Evolutionary conservation across 2,888 invertebrate genomes (phyloP), one percentile per base, ranked within the genome.

Genomic region (Drosophila picticornis): DNA sequence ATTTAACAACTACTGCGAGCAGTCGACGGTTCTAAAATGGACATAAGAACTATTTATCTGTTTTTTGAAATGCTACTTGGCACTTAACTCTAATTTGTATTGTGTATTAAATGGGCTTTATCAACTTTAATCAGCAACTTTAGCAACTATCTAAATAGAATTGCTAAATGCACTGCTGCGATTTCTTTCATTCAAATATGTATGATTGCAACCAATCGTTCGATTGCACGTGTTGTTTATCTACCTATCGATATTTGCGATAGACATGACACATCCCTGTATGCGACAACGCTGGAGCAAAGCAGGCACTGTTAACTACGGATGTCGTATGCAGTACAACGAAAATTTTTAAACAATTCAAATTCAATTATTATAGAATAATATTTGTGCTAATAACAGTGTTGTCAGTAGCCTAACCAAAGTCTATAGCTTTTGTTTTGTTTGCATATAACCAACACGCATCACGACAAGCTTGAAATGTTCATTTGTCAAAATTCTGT

Each of bases 401-500:
- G 48, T 36, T 48, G 40, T 55, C 46, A 53, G 43, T 50, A 61
- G 53, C 22, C 51, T 25, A 52, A 32, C 27, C 55, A 46, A 36
- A 29, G n/a, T 36, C 51, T 57, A 34, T 50, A 51, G 19, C n/a
- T 16, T 51, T 52, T 32, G 25, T 46, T 19, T 52, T 36, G 29
- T 71, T 58, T 62, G 32, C 46, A 62, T 51, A 63, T 62, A 62
- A 29, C 6, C n/a, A 56, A 13, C 29, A 38, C 51, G 43, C 57
- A 32, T 60, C 50, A 46, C 53, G 56, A 68, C 61, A 67, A 78
- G 71, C 77, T 60, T 73, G 74, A 82, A 72, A 72, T 80, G 83
- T 83, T 83, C 80, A 81, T 77, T 88, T 76, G 80, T 65, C 74
- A 75, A 81, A 81, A 68, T 67, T 69, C 62, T 81, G 56, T 79